Conservation (phyloP, 2,113 vertebrate genomes). For the Cyrtonyx montezumae region DNA sequence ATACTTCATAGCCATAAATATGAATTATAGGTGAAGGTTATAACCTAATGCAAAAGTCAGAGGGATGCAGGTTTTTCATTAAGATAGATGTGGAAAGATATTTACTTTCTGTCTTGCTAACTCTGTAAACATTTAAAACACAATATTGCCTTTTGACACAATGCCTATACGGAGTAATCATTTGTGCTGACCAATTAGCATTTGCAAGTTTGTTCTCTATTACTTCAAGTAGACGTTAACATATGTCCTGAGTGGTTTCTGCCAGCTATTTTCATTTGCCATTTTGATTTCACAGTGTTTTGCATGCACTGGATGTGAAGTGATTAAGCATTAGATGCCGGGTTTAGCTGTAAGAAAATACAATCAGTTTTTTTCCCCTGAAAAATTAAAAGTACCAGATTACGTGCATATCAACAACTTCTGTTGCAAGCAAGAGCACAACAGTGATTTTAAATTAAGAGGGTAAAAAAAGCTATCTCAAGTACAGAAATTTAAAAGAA, state of each 20-base stretch:
- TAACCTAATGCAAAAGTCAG: background rate
- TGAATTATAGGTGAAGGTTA: background rate
- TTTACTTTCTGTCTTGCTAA: background rate
- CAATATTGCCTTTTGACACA: background rate
- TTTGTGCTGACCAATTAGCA: background rate
- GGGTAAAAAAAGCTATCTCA: background rate
- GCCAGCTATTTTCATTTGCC: background rate
- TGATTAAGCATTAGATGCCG: background rate
- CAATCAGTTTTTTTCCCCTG: background rate
- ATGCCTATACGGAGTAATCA: background rate
- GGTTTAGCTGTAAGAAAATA: background rate
- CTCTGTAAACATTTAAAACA: background rate
- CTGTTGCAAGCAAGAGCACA: background rate
- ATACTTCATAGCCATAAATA: background rate
- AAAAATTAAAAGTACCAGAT: background rate
- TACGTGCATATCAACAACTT: background rate
- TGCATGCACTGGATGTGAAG: background rate
- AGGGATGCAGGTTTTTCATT: background rate
- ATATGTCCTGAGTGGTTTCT: background rate
- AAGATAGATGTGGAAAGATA: background rate
- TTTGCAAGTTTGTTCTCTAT: background rate
- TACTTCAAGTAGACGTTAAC: background rate
- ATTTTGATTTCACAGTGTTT: background rate
- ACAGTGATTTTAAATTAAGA: background rate
- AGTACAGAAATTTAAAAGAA: background rate